Percentiles rank a stretch among this genome's conserved stretches.
phyloP scores from a whole-genome alignment of 1,140 invertebrate species.

The Mycetomoellerius zeteki region DNA sequence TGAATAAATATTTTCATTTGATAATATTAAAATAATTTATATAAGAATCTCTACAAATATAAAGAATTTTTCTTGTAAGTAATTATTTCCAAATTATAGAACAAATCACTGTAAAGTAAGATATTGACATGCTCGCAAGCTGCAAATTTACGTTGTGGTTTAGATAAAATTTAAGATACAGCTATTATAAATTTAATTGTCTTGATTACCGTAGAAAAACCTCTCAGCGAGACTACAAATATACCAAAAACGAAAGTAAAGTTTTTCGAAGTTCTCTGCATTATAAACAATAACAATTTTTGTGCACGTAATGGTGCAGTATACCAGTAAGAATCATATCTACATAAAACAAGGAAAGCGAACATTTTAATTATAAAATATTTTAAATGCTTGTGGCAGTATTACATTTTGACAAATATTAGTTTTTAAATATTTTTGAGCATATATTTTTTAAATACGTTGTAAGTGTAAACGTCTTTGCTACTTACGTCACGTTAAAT shows the following conservation, averaged over 20 bases:
- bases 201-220: constrained; percentile 29
- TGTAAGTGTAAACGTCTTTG: neutral
- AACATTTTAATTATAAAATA: constrained; percentile 11
- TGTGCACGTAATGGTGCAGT: constrained; percentile 4
- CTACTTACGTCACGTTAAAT: constrained; percentile 33
- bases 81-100: constrained; percentile 12
- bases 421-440: neutral
- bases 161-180: neutral
- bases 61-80: neutral
- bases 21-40: constrained; percentile 14
- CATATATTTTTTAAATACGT: neutral
- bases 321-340: constrained; percentile 33
- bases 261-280: constrained; percentile 24
- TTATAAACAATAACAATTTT: constrained; percentile 19
- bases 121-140: constrained; percentile 26
- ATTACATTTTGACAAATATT: neutral
- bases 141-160: neutral
- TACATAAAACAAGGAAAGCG: neutral
- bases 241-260: constrained; percentile 18
- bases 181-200: neutral
- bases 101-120: constrained; percentile 25
- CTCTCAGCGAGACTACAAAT: constrained; percentile 21
- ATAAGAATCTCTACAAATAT: neutral
- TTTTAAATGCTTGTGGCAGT: neutral
- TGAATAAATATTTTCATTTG: neutral